Percentiles rank a stretch among this genome's conserved stretches.
phyloP scores from a whole-genome alignment of 1,140 invertebrate genomes.

The Trichogramma pretiosum region DNA sequence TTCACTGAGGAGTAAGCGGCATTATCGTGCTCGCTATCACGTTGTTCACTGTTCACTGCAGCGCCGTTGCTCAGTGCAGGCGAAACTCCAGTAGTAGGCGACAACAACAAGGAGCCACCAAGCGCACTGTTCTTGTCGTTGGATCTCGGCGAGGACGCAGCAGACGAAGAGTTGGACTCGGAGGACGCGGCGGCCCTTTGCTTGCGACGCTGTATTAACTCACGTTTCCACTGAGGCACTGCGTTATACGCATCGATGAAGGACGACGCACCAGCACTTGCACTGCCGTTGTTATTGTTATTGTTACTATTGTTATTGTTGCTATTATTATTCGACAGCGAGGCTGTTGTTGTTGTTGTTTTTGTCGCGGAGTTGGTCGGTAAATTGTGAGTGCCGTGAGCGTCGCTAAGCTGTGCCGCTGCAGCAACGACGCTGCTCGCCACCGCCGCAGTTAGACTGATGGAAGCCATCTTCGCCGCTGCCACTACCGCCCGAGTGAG shows the following conservation, averaged over 20 bases:
- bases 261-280: too few species aligned
- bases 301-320: too few species aligned
- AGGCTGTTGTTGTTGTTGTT: background rate
- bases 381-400: background rate
- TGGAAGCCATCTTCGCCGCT: slow-evolving; percentile 29
- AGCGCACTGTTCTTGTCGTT: background rate
- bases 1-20: slow-evolving; percentile 18
- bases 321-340: background rate
- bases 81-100: slow-evolving; percentile 4
- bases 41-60: slow-evolving; percentile 43
- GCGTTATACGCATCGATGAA: background rate
- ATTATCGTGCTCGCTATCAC: slow-evolving; percentile 35
- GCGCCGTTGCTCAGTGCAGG: slow-evolving; percentile 9
- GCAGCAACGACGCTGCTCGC: too few species aligned
- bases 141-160: slow-evolving; percentile 8
- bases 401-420: background rate
- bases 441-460: slow-evolving; percentile 6
- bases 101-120: slow-evolving; percentile 8
- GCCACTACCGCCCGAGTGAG: background rate
- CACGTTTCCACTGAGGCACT: slow-evolving; percentile 64
- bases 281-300: too few species aligned
- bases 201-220: slow-evolving; percentile 58
- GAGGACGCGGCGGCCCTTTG: slow-evolving; percentile 30
- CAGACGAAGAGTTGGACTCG: slow-evolving; percentile 1
- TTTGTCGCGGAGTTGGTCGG: background rate